These are phyloP conservation scores for Phocoena phocoena DNA, from an alignment of 2,113 vertebrate genomes.

Conservation along the genomic window DNA sequence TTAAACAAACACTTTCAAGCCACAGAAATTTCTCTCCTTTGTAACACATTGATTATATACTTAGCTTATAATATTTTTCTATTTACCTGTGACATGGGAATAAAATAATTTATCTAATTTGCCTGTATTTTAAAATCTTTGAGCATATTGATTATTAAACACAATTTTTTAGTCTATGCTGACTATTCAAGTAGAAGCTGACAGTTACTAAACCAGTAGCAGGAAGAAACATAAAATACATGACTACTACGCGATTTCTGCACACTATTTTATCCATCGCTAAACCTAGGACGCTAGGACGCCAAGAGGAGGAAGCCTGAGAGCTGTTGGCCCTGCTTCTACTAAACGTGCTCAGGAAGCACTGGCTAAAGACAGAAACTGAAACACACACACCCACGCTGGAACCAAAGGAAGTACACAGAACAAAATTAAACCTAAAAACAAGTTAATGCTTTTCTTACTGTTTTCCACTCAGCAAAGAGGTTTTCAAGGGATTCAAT, in stretches of 20 bases:
- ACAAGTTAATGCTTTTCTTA: slow-evolving; percentile 68
- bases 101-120: background rate
- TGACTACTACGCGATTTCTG: background rate
- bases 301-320: background rate
- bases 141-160: background rate
- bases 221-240: background rate
- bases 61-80: background rate
- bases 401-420: background rate
- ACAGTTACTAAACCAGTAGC: background rate
- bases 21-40: background rate
- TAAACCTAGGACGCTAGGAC: too few species aligned
- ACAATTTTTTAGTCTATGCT: background rate
- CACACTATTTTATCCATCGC: too few species aligned
- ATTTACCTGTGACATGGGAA: background rate
- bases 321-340: background rate
- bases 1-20: background rate
- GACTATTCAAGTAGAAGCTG: background rate
- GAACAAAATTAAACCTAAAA: background rate
- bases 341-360: too few species aligned
- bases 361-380: background rate
- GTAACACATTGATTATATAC: background rate
- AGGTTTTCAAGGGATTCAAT: slow-evolving; percentile 85
- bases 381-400: background rate
- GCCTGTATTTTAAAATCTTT: background rate
- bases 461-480: slow-evolving; percentile 84